Conservation (phyloP, 2,113 vertebrate genomes). For the Synodontis membranacea region DNA sequence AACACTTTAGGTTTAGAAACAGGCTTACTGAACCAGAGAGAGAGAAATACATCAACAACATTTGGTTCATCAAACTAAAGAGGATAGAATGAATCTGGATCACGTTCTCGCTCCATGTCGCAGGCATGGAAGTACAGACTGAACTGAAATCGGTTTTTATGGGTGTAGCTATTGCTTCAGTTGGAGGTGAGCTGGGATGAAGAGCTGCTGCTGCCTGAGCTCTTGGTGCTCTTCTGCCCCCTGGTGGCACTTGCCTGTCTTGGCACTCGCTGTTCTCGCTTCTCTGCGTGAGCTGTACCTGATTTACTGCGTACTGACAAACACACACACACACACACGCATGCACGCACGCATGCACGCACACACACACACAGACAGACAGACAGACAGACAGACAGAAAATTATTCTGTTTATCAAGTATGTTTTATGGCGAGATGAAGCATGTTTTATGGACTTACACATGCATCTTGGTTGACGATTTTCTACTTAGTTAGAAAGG, state of each 20-base stretch:
- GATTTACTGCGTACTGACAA: slow-evolving; percentile 78
- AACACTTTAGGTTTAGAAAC: background rate
- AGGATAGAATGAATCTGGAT: background rate
- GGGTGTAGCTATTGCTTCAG: slow-evolving; percentile 21
- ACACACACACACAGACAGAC: slow-evolving; percentile 10
- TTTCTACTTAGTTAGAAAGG: background rate
- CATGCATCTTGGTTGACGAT: no score
- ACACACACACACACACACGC: slow-evolving; percentile 18
- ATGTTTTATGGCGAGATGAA: background rate
- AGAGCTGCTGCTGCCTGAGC: slow-evolving; percentile 76
- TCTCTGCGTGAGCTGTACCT: slow-evolving; percentile 68
- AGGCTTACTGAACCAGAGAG: background rate
- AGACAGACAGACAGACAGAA: background rate
- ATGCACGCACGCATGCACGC: slow-evolving; percentile 24
- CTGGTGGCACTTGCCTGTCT: slow-evolving; percentile 82
- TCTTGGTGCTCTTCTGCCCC: slow-evolving; percentile 81
- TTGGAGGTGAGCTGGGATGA: slow-evolving; percentile 75
- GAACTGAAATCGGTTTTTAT: background rate
- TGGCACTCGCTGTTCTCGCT: slow-evolving; percentile 81
- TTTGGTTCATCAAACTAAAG: background rate
- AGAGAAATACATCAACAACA: background rate
- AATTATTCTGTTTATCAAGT: background rate
- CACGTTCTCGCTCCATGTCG: background rate
- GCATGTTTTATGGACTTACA: background rate
- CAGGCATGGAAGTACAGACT: background rate